Evolutionary conservation across 2,888 invertebrate species (phyloP).

Genomic region (Willowsia nigromaculata): DNA sequence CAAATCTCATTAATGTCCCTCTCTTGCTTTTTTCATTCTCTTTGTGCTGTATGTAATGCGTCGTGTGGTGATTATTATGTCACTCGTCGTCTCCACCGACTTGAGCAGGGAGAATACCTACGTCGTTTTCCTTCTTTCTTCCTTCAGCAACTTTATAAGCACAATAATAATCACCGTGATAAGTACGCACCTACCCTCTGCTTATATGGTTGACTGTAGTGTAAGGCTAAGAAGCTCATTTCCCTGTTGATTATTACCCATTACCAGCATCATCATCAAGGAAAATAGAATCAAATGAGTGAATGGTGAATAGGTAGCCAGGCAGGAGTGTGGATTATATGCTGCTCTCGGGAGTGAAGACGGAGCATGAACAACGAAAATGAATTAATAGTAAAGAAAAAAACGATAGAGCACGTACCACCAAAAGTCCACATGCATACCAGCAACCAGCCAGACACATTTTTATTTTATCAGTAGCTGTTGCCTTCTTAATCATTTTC

Average conservation of each 20-base stretch:
- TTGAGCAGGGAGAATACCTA: not conserved
- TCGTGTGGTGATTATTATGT: slow-evolving; percentile 70
- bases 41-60: not conserved
- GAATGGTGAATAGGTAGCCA: slow-evolving; percentile 57
- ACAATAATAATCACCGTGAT: slow-evolving; percentile 45
- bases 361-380: slow-evolving; percentile 38
- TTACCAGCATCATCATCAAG: slow-evolving; percentile 16
- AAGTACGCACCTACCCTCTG: not conserved
- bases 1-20: not conserved
- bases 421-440: not conserved
- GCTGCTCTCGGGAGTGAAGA: not conserved
- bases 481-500: slow-evolving; percentile 50
- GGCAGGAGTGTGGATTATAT: slow-evolving; percentile 2
- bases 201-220: slow-evolving; percentile 8
- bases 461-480: slow-evolving; percentile 34
- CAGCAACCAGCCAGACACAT: slow-evolving; percentile 37
- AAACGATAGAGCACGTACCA: slow-evolving; percentile 70
- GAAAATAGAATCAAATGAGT: slow-evolving; percentile 44
- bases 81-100: slow-evolving; percentile 58
- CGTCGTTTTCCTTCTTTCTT: not conserved
- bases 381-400: slow-evolving; percentile 62
- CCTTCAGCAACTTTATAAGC: not conserved
- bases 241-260: slow-evolving; percentile 59
- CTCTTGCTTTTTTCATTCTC: slow-evolving; percentile 43
- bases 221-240: slow-evolving; percentile 49